Conservation (phyloP, 2,888 invertebrate species). For the Netelia melanura region DNA sequence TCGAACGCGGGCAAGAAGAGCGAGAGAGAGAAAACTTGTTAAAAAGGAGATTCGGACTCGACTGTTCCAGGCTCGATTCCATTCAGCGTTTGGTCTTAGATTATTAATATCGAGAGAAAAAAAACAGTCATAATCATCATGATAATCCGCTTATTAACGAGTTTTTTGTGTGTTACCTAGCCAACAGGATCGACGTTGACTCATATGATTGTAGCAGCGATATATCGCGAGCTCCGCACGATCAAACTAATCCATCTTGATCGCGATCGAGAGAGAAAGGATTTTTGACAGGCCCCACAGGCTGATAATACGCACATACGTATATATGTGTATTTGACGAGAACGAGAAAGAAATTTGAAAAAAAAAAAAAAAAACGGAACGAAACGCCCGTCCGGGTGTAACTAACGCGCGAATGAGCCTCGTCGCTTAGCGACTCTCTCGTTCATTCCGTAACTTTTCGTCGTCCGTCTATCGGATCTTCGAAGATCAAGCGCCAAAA, state of each 20-base stretch:
- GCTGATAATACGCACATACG: background rate
- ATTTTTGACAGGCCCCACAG: slow-evolving; percentile 30
- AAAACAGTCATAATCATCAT: too few relatives aligned
- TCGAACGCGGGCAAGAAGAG: background rate
- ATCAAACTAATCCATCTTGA: slow-evolving; percentile 44
- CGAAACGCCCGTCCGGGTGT: background rate
- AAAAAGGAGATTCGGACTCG: slow-evolving; percentile 6
- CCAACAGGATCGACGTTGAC: too few relatives aligned
- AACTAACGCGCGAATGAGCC: slow-evolving; percentile 34
- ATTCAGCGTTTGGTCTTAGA: too few relatives aligned
- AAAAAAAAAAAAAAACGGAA: slow-evolving; percentile 66
- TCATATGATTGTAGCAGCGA: background rate
- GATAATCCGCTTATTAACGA: too few relatives aligned
- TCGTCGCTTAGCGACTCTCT: slow-evolving; percentile 7
- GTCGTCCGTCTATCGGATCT: slow-evolving; percentile 47
- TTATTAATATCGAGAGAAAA: too few relatives aligned
- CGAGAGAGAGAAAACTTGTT: background rate
- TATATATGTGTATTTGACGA: slow-evolving; percentile 28
- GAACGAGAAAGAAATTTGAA: slow-evolving; percentile 61
- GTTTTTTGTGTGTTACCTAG: too few relatives aligned
- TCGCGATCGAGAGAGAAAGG: slow-evolving; percentile 59
- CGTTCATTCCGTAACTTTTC: slow-evolving; percentile 2
- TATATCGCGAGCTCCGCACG: background rate
- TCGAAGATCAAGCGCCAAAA: slow-evolving; percentile 47
- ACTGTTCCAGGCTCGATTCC: background rate